Evolutionary conservation across 2,797 vertebrate species (phyloP), one percentile per base, ranked within the genome.

Genomic region (Salmo trutta): DNA sequence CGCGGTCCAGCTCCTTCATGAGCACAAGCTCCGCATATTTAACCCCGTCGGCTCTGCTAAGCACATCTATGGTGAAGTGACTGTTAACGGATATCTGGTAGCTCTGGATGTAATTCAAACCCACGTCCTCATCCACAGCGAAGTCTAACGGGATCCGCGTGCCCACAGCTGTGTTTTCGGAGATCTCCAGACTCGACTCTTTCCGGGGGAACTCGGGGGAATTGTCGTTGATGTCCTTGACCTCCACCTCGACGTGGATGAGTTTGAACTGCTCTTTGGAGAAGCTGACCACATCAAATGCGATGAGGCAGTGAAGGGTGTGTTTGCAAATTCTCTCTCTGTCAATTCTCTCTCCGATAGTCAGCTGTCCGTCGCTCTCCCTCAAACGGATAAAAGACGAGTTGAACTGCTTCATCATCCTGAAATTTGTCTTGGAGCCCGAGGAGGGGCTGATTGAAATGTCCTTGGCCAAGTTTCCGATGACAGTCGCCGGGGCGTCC

Each of bases 191-290:
- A 0, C 91, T 88, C 75, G 96, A 95, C 88, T 97, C 96, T 79
- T 94, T 91, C 3, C 93, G 92, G 76, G 96, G 95, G 76, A 98
- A 99, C 88, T 91, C 95, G 0, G 96, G 98, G 24, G 95, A 93
- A 71, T 98, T 96, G 93, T 99, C 97, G 54, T 99, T 98, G 81
- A 98, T 95, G 93, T 99, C 97, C 74, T 95, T 96, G 94, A 99
- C 96, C 94, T 98, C 96, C 91, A 99, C 95, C 91, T 99, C 98
- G 82, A 99, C 96, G 86, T 98, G 97, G 75, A 99, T 93, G 84
- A 98, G 94, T 81, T 95, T 95, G 90, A 97, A 98, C 76, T 96
- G 96, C 91, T 97, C 96, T 77, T 94, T 94, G 31, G 95, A 96
- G 90, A 97, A 96, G 85, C 96, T 97, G 90, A 99, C 96, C 91